Conservation (phyloP, 2,113 vertebrate genomes). For the Archilochus colubris region DNA sequence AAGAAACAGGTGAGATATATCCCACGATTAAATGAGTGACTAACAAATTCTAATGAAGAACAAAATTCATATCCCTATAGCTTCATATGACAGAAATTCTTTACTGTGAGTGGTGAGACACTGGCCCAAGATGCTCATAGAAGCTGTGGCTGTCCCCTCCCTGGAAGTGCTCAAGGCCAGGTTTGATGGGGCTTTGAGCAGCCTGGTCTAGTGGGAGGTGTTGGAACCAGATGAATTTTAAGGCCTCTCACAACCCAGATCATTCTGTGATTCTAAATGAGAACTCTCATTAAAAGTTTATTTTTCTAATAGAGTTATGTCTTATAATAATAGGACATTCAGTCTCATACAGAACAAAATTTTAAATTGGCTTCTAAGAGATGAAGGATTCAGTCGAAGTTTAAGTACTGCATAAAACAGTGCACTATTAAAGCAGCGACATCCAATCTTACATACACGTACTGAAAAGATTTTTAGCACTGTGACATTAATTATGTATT, state of each 20-base stretch:
- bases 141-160: no score
- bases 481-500: not conserved
- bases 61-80: not conserved
- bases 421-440: not conserved
- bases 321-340: not conserved
- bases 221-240: no score
- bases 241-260: no score
- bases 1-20: not conserved
- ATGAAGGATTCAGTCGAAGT: not conserved
- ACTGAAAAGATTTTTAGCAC: not conserved
- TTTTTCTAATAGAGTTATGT: not conserved
- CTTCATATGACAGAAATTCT: no score
- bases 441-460: fast-evolving
- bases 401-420: not conserved
- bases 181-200: no score
- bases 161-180: no score
- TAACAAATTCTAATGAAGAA: not conserved
- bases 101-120: no score
- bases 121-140: no score
- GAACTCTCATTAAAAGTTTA: not conserved
- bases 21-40: not conserved
- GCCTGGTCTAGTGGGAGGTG: no score
- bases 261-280: not conserved
- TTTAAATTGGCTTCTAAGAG: not conserved
- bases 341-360: not conserved